These are phyloP conservation scores for Monoplex corrugatus DNA, from an alignment of 2,888 invertebrate genomes.

Conservation along the genomic window DNA sequence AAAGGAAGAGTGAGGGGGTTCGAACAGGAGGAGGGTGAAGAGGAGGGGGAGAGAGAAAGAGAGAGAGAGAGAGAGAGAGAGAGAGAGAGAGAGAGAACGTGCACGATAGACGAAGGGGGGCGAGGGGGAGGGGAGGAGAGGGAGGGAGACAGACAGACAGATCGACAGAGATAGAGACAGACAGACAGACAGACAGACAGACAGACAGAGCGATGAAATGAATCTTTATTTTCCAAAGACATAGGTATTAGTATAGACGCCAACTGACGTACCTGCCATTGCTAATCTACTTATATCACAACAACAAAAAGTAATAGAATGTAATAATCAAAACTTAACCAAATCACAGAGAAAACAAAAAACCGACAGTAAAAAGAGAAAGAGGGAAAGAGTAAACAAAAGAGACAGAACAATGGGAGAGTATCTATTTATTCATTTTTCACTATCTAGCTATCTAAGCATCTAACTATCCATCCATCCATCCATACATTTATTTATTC, in stretches of 20 bases:
- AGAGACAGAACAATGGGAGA: no score
- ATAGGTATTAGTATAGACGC: no score
- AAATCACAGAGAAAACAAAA: neutral
- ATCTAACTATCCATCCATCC: no score
- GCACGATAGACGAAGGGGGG: neutral
- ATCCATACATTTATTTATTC: no score
- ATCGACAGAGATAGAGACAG: neutral
- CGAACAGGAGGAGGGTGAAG: neutral
- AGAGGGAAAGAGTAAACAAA: neutral
- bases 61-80: neutral
- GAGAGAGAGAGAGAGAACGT: neutral
- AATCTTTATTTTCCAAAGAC: no score
- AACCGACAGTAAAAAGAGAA: neutral
- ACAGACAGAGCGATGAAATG: neutral
- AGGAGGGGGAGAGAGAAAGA: neutral
- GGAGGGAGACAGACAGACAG: no score
- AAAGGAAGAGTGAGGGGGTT: neutral
- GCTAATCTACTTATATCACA: no score
- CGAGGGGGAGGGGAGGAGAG: neutral
- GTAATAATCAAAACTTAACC: no score
- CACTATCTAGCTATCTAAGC: no score
- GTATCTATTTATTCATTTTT: no score
- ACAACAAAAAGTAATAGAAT: no score
- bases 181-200: neutral
- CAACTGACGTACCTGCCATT: no score